Evolutionary conservation across 2,888 invertebrate species (phyloP).

Genomic region (Branchellion lobata): DNA sequence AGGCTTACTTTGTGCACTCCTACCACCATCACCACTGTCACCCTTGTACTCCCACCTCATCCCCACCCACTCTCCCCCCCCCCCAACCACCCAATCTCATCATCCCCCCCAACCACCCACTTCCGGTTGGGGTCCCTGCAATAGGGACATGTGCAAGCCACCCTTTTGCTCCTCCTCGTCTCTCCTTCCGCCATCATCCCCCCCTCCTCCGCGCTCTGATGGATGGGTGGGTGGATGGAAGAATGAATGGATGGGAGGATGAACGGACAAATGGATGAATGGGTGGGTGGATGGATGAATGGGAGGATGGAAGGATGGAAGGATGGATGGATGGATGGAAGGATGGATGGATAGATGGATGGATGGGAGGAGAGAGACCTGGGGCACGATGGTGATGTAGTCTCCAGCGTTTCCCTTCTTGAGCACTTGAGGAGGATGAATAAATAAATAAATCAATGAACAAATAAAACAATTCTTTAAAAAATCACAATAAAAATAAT

Average conservation of each 20-base stretch:
- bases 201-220: constrained; percentile 16
- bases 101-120: constrained; percentile 51
- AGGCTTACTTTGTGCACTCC: too few species aligned
- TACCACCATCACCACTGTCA: too few species aligned
- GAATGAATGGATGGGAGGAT: not conserved
- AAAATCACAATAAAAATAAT: not conserved
- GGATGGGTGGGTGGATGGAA: not conserved
- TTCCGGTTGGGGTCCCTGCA: constrained; percentile 81
- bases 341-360: too few species aligned
- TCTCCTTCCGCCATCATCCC: not conserved
- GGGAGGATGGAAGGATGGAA: not conserved
- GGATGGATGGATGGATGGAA: not conserved
- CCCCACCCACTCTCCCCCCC: constrained; percentile 52
- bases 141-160: constrained; percentile 96
- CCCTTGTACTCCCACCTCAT: too few species aligned
- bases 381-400: constrained; percentile 35
- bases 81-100: too few species aligned
- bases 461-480: not conserved
- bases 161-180: constrained; percentile 70
- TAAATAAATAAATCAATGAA: too few species aligned
- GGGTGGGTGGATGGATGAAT: not conserved
- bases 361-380: not conserved
- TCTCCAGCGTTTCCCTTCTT: not conserved
- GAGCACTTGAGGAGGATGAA: not conserved
- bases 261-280: not conserved